These are phyloP conservation scores for Lutjanus argentimaculatus DNA, from an alignment of 2,797 vertebrate species.

Conservation along the genomic window DNA sequence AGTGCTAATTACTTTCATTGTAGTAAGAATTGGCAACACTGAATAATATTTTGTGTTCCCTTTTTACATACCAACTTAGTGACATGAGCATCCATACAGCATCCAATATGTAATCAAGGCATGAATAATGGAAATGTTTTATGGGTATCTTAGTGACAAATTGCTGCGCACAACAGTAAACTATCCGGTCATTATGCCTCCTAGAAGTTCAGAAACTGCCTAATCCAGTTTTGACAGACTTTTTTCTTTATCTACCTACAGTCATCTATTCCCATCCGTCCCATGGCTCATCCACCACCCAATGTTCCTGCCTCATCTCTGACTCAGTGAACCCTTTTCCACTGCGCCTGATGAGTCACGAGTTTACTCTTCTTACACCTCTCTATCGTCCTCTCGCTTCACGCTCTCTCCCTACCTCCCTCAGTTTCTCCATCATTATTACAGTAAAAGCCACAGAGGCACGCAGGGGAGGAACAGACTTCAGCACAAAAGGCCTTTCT, in stretches of 20 bases:
- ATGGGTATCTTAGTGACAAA: neutral
- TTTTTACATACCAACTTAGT: neutral
- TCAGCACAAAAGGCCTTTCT: conserved; percentile 49
- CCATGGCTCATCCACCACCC: conserved; percentile 66
- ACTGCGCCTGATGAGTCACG: conserved; percentile 77
- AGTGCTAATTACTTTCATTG: too few species aligned
- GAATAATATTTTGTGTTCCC: neutral
- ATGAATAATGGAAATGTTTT: neutral
- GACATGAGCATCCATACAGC: neutral
- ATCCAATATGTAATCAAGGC: neutral
- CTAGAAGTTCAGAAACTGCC: conserved; percentile 28
- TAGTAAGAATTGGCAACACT: too few species aligned
- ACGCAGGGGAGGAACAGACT: conserved; percentile 41
- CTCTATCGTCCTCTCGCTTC: conserved; percentile 52
- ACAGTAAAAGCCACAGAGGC: conserved; percentile 51
- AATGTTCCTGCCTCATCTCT: conserved; percentile 68
- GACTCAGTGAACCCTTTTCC: conserved; percentile 79
- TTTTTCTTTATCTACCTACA: conserved; percentile 48
- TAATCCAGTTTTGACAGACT: conserved; percentile 22
- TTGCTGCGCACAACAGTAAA: neutral
- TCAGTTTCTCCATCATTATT: conserved; percentile 61
- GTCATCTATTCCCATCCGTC: conserved; percentile 68
- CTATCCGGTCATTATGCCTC: neutral
- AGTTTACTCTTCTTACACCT: conserved; percentile 75
- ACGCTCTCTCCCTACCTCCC: conserved; percentile 48